Evolutionary conservation across 2,113 vertebrate genomes (phyloP).

Genomic region (Heptranchias perlo): DNA sequence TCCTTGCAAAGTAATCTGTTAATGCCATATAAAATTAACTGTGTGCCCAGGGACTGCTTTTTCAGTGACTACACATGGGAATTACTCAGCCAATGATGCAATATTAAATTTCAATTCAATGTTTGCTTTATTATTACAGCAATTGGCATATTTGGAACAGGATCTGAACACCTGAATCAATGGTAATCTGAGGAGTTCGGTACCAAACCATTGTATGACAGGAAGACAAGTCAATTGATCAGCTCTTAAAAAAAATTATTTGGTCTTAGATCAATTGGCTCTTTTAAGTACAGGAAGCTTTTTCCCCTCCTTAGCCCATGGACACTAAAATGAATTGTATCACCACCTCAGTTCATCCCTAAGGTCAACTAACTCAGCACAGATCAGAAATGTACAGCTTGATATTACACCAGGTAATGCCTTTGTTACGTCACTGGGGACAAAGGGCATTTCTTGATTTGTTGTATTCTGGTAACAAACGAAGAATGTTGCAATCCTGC

Average conservation of each 20-base stretch:
- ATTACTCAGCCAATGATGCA: not conserved
- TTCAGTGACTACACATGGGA: not conserved
- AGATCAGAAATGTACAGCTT: not conserved
- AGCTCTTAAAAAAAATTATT: not conserved
- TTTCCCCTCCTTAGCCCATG: not conserved
- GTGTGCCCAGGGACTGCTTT: not conserved
- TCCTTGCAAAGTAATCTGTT: not conserved
- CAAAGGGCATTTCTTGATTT: conserved; percentile 6
- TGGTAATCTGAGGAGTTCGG: not conserved
- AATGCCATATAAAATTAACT: not conserved
- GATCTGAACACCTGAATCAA: not conserved
- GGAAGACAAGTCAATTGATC: conserved; percentile 12
- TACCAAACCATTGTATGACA: not conserved
- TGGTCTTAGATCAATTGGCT: not conserved
- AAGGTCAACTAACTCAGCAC: not conserved
- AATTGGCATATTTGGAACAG: not conserved
- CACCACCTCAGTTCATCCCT: not conserved
- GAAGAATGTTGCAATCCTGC: not conserved
- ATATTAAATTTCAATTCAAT: not conserved
- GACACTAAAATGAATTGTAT: not conserved
- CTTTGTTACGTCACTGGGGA: not conserved
- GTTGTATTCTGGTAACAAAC: not conserved
- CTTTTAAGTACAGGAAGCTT: not conserved
- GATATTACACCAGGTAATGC: not conserved
- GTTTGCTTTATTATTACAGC: not conserved